A percentile compares a stretch with the other conserved stretches of the same genome.
phyloP scores from a whole-genome alignment of 2,888 invertebrate species.

The Mythimna vitellina region DNA sequence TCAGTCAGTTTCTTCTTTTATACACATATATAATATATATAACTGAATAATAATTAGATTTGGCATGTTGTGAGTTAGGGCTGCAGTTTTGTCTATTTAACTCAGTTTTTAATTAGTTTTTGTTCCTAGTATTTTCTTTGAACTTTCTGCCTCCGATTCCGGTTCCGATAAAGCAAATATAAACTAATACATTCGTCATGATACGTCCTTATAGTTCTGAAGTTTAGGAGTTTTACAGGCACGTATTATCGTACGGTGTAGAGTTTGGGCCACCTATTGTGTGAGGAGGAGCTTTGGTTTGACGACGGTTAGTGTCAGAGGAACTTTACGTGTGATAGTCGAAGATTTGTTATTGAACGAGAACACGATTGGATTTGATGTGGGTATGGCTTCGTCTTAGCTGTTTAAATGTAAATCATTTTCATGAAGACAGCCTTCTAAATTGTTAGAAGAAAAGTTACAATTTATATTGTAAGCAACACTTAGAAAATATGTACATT shows the following conservation, averaged over 20 bases:
- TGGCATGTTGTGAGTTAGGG: too few species aligned
- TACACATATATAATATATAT: too few species aligned
- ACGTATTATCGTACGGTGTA: slow-evolving; percentile 28
- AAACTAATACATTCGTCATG: too few species aligned
- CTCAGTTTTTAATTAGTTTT: too few species aligned
- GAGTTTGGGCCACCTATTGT: slow-evolving; percentile 22
- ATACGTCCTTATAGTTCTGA: neutral
- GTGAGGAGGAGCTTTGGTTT: slow-evolving; percentile 22
- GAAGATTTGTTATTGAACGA: slow-evolving; percentile 32
- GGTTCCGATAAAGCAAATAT: too few species aligned
- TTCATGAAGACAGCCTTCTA: neutral
- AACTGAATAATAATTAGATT: too few species aligned
- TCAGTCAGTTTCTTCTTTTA: too few species aligned
- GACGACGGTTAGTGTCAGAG: slow-evolving; percentile 33
- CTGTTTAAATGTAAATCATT: neutral
- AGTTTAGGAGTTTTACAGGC: neutral
- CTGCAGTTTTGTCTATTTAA: too few species aligned
- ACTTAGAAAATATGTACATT: too few species aligned
- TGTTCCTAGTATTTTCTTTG: too few species aligned
- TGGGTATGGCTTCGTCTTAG: neutral
- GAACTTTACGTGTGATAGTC: slow-evolving; percentile 22
- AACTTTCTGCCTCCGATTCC: too few species aligned
- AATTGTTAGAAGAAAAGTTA: neutral
- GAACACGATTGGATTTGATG: neutral
- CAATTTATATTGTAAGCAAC: neutral